Evolutionary conservation across 2,888 invertebrate genomes (phyloP).

Genomic region (Lithosia quadra): DNA sequence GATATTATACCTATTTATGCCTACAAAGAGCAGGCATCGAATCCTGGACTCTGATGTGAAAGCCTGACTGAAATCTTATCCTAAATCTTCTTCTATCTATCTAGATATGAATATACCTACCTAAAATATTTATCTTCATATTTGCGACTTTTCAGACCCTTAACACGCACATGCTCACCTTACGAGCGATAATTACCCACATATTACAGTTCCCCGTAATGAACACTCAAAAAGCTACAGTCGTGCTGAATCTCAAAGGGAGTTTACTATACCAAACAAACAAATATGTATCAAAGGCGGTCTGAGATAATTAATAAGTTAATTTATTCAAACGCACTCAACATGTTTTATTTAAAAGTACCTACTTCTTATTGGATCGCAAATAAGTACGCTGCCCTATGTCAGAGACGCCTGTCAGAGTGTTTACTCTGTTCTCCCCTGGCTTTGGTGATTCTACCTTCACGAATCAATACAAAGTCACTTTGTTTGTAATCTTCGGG

Average conservation of each 20-base stretch:
- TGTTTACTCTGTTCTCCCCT: too few species aligned
- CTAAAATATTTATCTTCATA: background rate
- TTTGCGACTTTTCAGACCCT: background rate
- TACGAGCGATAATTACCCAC: background rate
- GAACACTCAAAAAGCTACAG: background rate
- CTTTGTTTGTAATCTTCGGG: too few species aligned
- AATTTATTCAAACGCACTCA: background rate
- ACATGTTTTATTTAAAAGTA: background rate
- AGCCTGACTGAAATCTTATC: too few species aligned
- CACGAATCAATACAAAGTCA: too few species aligned
- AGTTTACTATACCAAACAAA: background rate
- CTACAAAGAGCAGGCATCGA: too few species aligned
- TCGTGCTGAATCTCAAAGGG: background rate
- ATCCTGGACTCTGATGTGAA: too few species aligned
- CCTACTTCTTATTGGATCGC: background rate
- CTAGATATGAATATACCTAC: too few species aligned
- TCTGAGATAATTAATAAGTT: background rate
- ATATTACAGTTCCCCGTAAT: background rate
- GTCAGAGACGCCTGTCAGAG: background rate
- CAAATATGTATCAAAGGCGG: background rate
- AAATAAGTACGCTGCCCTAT: background rate
- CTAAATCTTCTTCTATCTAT: too few species aligned
- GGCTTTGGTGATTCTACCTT: too few species aligned
- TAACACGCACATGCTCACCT: background rate
- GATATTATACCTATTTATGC: too few species aligned